phyloP scores from a whole-genome alignment of 2,797 vertebrate genomes.

The Apogon hyalosoma region DNA sequence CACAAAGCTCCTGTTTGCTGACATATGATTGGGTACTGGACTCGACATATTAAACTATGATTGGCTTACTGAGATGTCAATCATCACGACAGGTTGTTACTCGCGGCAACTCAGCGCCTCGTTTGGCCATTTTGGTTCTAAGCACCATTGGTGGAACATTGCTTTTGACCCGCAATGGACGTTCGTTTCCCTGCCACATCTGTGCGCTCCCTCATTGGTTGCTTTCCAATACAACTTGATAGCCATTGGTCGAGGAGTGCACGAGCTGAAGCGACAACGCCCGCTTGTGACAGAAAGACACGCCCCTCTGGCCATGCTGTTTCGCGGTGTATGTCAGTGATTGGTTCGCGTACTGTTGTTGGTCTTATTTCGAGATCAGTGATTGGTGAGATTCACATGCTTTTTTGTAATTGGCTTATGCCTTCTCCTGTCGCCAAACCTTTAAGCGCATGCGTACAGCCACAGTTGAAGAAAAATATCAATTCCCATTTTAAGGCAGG shows the following conservation, averaged over 20 bases:
- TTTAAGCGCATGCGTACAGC: constrained; percentile 21
- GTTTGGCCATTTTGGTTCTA: constrained; percentile 76
- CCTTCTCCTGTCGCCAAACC: constrained; percentile 4
- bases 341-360: constrained; percentile 73
- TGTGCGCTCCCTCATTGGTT: constrained; percentile 57
- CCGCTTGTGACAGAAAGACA: constrained; percentile 44
- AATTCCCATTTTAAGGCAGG: constrained; percentile 5
- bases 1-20: constrained; percentile 56
- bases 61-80: constrained; percentile 58
- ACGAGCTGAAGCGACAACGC: constrained; percentile 54
- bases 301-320: constrained; percentile 75
- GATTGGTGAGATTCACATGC: constrained; percentile 74
- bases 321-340: constrained; percentile 71
- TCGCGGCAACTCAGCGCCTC: constrained; percentile 31
- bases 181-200: neutral
- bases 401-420: constrained; percentile 43
- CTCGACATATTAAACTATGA: constrained; percentile 18
- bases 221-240: neutral
- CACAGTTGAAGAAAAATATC: neutral
- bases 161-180: constrained; percentile 66
- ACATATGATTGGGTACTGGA: constrained; percentile 63
- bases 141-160: neutral
- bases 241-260: constrained; percentile 63
- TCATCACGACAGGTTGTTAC: neutral
- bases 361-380: constrained; percentile 37